Conservation (phyloP, 2,797 vertebrate genomes). For the Hippoglossus hippoglossus region DNA sequence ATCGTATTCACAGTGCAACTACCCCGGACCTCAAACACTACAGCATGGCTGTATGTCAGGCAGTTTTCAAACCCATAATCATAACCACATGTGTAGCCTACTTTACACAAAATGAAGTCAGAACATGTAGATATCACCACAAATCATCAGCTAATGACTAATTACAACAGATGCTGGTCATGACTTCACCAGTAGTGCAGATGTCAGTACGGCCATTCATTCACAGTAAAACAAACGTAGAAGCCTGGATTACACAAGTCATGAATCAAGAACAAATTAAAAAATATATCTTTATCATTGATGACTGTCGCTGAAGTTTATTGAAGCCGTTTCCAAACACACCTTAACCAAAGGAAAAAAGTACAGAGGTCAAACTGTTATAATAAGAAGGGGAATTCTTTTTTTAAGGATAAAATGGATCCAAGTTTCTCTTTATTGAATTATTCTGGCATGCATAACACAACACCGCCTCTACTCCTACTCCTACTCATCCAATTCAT, state of each 20-base stretch:
- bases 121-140: not conserved
- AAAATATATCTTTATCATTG: not conserved
- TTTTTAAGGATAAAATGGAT: too few species aligned
- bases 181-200: not conserved
- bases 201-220: not conserved
- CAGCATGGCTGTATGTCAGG: not conserved
- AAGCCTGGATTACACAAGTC: too few species aligned
- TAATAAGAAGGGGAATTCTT: not conserved
- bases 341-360: not conserved
- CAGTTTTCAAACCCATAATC: not conserved
- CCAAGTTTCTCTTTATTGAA: too few species aligned
- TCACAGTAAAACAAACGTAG: not conserved
- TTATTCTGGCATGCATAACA: too few species aligned
- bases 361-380: not conserved
- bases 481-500: too few species aligned
- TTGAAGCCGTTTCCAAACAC: too few species aligned
- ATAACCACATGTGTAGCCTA: not conserved
- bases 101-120: too few species aligned
- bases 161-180: not conserved
- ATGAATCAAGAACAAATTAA: too few species aligned
- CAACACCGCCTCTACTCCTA: too few species aligned
- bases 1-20: too few species aligned
- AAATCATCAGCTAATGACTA: not conserved
- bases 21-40: not conserved
- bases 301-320: too few species aligned